phyloP scores from a whole-genome alignment of 2,113 vertebrate genomes.

The Progne subis region DNA sequence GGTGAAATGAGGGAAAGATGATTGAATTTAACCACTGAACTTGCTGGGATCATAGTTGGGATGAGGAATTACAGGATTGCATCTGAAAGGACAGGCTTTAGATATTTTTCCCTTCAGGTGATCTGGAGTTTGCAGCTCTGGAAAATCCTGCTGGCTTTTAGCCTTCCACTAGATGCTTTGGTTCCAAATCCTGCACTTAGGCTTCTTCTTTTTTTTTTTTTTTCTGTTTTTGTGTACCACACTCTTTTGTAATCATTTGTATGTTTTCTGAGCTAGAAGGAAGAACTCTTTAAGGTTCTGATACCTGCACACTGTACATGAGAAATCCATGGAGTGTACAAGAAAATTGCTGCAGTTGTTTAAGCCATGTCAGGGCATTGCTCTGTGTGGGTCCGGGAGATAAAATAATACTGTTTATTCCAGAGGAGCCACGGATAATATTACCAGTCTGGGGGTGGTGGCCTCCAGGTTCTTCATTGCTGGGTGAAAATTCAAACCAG shows the following conservation, averaged over 20 bases:
- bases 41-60: background rate
- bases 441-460: conserved; percentile 18
- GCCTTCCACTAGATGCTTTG: background rate
- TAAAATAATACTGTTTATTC: conserved; percentile 32
- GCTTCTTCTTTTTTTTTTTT: background rate
- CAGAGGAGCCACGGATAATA: conserved; percentile 41
- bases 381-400: background rate
- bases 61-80: background rate
- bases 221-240: background rate
- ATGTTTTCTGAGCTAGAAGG: background rate
- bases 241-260: background rate
- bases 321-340: background rate
- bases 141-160: background rate
- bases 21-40: background rate
- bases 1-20: background rate
- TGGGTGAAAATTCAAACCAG: conserved; percentile 30
- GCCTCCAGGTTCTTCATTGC: background rate
- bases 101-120: background rate
- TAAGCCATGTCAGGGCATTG: conserved; percentile 10
- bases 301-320: background rate
- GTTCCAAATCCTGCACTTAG: background rate
- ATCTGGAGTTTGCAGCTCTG: background rate
- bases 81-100: background rate
- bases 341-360: conserved; percentile 24
- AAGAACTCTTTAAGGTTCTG: background rate